Evolutionary conservation across 2,888 invertebrate genomes (phyloP).

Genomic region (Achlya flavicornis): DNA sequence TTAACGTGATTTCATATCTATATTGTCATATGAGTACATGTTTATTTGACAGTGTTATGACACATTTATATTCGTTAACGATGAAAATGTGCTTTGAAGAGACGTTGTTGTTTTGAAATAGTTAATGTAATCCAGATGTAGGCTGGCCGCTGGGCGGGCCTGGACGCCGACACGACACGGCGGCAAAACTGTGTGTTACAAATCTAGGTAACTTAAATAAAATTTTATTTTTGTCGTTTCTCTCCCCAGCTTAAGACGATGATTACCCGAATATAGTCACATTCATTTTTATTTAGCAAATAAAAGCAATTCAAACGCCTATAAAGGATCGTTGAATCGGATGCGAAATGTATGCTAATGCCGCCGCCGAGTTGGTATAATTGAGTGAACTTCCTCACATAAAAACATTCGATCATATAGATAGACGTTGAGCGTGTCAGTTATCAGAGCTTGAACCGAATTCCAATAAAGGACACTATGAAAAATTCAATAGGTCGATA

Average conservation of each 20-base stretch:
- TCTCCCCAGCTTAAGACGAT: conserved; percentile 39
- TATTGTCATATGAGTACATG: conserved; percentile 53
- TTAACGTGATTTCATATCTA: conserved; percentile 58
- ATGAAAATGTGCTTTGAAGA: conserved; percentile 35
- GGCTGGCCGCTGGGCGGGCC: conserved; percentile 8
- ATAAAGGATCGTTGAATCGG: conserved; percentile 65
- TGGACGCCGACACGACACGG: neutral
- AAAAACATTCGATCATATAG: conserved; percentile 64
- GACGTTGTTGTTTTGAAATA: conserved; percentile 8
- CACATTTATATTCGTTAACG: conserved; percentile 45
- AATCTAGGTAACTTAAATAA: conserved; percentile 22
- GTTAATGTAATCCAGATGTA: conserved; percentile 9
- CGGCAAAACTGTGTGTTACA: conserved; percentile 6
- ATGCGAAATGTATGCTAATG: conserved; percentile 78
- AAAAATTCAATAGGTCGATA: conserved; percentile 78
- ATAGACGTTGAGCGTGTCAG: conserved; percentile 56
- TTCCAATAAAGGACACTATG: conserved; percentile 68
- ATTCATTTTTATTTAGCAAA: conserved; percentile 73
- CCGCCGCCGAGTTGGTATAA: conserved; percentile 58
- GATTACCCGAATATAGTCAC: conserved; percentile 54
- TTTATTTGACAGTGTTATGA: conserved; percentile 53
- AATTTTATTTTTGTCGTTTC: conserved; percentile 37
- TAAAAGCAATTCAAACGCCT: conserved; percentile 69
- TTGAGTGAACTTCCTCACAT: conserved; percentile 72
- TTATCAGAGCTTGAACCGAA: conserved; percentile 65